Percentiles rank a stretch among this genome's conserved stretches.
Conservation (phyloP, 2,797 vertebrate species). For the Poecilia velifera region DNA sequence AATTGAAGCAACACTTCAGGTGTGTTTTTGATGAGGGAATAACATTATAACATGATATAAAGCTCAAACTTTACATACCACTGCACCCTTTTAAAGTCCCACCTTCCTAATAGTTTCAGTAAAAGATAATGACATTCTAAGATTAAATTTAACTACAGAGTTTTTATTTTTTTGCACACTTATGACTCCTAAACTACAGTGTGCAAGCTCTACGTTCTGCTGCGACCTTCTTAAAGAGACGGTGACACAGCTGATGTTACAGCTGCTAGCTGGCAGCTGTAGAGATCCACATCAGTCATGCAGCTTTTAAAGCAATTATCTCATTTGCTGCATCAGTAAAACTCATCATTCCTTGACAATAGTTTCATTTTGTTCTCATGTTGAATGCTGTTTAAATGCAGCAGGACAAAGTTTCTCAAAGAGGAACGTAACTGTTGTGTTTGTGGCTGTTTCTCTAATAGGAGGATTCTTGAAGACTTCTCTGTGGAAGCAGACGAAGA, state of each 20-base stretch:
- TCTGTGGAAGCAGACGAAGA: not conserved
- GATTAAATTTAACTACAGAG: slow-evolving; percentile 29
- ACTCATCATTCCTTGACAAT: slow-evolving; percentile 9
- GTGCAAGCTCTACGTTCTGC: slow-evolving; percentile 16
- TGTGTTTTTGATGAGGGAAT: no score
- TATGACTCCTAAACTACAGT: slow-evolving; percentile 38
- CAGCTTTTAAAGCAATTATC: slow-evolving; percentile 43
- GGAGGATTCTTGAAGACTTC: not conserved
- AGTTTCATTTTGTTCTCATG: not conserved
- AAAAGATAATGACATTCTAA: not conserved
- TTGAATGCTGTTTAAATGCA: not conserved
- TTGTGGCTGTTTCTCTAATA: not conserved
- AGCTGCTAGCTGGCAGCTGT: slow-evolving; percentile 36
- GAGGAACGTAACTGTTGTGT: not conserved
- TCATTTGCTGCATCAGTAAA: slow-evolving; percentile 15
- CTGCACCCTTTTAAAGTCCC: not conserved
- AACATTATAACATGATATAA: no score
- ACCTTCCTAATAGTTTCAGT: not conserved
- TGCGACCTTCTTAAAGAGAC: slow-evolving; percentile 37
- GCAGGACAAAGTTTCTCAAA: not conserved
- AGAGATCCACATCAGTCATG: slow-evolving; percentile 41
- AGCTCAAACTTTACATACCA: no score
- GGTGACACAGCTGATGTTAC: slow-evolving; percentile 43
- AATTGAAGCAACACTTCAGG: no score
- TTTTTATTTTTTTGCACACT: slow-evolving; percentile 48